Percentiles rank a stretch among this genome's conserved stretches.
These are phyloP conservation scores for Dipodomys ordii DNA, from an alignment of 2,113 vertebrate genomes.

Conservation along the genomic window DNA sequence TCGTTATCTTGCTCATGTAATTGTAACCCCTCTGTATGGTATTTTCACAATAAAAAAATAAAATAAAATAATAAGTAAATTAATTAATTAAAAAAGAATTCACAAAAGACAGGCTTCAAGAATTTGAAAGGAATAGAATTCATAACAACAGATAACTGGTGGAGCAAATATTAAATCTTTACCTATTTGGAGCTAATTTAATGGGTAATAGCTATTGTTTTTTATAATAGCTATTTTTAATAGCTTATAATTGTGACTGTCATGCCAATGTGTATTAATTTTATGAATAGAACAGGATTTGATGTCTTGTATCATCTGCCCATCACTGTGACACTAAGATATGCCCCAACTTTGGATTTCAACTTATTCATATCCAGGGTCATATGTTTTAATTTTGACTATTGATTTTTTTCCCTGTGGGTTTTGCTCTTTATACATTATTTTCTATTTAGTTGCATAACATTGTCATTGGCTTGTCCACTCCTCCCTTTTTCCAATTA, in stretches of 20 bases:
- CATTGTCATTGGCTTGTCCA: constrained; percentile 74
- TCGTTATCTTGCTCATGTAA: no score
- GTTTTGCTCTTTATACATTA: constrained; percentile 31
- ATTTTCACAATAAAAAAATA: no score
- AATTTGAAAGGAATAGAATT: neutral
- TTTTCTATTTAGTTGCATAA: constrained; percentile 54
- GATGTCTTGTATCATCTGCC: neutral
- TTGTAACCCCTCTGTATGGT: no score
- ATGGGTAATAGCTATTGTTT: neutral
- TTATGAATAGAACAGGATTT: neutral
- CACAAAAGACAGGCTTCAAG: constrained; percentile 9
- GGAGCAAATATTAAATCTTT: neutral
- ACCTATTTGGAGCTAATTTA: neutral
- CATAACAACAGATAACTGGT: neutral
- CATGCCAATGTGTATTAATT: neutral
- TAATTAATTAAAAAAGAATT: neutral
- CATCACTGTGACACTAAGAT: neutral
- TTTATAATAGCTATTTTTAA: neutral
- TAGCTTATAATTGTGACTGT: neutral
- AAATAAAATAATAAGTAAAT: no score
- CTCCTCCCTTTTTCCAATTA: constrained; percentile 80
- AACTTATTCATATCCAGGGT: neutral
- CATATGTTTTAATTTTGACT: constrained; percentile 7
- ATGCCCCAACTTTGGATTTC: neutral
- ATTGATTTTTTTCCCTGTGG: neutral